Conservation (phyloP, 2,113 vertebrate species). For the Notothenia rossii region DNA sequence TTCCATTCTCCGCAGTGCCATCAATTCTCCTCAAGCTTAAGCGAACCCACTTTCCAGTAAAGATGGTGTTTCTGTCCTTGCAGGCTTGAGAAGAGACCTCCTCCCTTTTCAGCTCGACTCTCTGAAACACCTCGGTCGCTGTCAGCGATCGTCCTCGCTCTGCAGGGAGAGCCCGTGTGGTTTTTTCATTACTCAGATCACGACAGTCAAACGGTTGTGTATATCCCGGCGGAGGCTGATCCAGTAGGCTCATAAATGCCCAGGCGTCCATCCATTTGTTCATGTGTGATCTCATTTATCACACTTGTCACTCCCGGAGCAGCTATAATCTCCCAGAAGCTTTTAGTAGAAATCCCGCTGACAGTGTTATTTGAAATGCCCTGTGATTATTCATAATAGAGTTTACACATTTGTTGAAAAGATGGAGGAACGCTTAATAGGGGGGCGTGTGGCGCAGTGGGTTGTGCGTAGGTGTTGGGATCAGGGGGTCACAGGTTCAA, state of each 20-base stretch:
- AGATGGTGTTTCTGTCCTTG: neutral
- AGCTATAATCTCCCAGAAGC: slow-evolving; percentile 55
- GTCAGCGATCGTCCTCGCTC: slow-evolving; percentile 5
- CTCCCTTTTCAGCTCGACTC: slow-evolving; percentile 20
- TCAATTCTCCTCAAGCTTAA: neutral
- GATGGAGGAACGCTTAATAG: neutral
- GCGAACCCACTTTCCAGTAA: neutral
- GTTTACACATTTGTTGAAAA: slow-evolving; percentile 46
- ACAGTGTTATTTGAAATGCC: slow-evolving; percentile 67
- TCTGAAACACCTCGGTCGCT: slow-evolving; percentile 12
- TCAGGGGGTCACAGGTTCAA: too few species aligned
- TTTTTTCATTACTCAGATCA: slow-evolving; percentile 62
- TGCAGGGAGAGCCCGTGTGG: slow-evolving; percentile 3
- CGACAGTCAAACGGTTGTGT: slow-evolving; percentile 50
- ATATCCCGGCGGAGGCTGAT: slow-evolving; percentile 31
- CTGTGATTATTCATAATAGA: slow-evolving; percentile 56
- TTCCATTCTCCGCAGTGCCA: slow-evolving; percentile 7
- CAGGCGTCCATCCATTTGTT: slow-evolving; percentile 61
- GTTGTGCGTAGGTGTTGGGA: too few species aligned
- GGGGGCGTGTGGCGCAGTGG: too few species aligned
- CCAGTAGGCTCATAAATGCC: slow-evolving; percentile 53
- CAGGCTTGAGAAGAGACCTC: neutral
- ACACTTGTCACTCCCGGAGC: slow-evolving; percentile 48
- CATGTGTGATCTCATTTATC: slow-evolving; percentile 69
- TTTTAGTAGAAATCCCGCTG: slow-evolving; percentile 66